Evolutionary conservation across 2,797 vertebrate genomes (phyloP).

Genomic region (Malurus splendens): DNA sequence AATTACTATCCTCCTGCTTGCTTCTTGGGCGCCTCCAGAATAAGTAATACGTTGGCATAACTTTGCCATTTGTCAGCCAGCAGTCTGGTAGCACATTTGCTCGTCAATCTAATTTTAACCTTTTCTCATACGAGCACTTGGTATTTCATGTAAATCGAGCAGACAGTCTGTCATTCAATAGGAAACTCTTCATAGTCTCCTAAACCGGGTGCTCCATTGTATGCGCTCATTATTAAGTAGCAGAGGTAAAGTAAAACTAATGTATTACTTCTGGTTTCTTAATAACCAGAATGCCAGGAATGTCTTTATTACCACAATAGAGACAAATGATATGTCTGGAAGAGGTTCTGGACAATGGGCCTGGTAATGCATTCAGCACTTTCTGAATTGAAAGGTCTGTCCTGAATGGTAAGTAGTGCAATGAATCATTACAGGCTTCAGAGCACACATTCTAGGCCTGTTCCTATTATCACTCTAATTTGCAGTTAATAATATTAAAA

Average conservation of each 20-base stretch:
- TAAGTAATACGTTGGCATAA: constrained; percentile 76
- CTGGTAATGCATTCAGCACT: constrained; percentile 52
- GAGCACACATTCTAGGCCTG: neutral
- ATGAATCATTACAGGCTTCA: neutral
- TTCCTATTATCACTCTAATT: constrained; percentile 18
- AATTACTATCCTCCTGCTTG: constrained; percentile 66
- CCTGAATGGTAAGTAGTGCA: constrained; percentile 64
- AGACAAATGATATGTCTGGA: constrained; percentile 60
- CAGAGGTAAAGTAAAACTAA: constrained; percentile 63
- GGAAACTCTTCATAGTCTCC: constrained; percentile 44
- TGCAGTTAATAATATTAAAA: neutral
- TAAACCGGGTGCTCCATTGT: constrained; percentile 49
- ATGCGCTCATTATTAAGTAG: constrained; percentile 41
- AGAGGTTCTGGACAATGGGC: constrained; percentile 60
- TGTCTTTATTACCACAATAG: constrained; percentile 61
- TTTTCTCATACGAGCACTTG: constrained; percentile 74
- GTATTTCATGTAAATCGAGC: constrained; percentile 74
- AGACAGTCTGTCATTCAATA: constrained; percentile 87
- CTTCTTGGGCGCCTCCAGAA: constrained; percentile 70
- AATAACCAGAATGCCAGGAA: constrained; percentile 66
- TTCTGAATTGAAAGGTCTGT: constrained; percentile 66
- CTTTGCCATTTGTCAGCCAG: constrained; percentile 83
- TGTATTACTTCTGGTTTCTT: constrained; percentile 64
- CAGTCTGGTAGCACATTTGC: constrained; percentile 81
- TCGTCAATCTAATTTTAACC: constrained; percentile 82